These are phyloP conservation scores for Nipponia nippon DNA, from an alignment of 2,113 vertebrate genomes.

Conservation along the genomic window DNA sequence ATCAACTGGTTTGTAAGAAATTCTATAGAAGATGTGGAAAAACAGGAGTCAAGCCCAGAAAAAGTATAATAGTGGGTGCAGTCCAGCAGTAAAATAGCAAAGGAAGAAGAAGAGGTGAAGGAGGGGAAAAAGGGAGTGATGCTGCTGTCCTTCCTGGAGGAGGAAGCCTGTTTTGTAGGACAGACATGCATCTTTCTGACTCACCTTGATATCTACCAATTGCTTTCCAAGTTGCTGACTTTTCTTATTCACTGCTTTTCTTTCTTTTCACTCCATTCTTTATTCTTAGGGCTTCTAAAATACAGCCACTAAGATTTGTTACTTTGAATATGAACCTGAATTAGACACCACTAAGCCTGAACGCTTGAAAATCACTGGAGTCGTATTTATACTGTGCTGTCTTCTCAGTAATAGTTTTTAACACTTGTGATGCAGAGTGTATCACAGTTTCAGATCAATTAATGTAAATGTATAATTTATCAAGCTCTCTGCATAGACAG, in stretches of 20 bases:
- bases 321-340: neutral
- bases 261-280: neutral
- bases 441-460: conserved; percentile 6
- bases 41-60: neutral
- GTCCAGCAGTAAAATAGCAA: neutral
- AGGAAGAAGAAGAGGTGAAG: neutral
- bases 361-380: neutral
- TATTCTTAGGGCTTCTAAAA: neutral
- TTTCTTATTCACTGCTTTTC: neutral
- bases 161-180: neutral
- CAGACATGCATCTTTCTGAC: neutral
- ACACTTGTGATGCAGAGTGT: neutral
- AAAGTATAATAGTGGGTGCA: neutral
- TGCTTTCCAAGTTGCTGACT: neutral
- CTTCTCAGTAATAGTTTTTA: neutral
- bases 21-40: neutral
- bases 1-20: neutral
- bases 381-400: neutral
- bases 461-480: neutral
- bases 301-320: neutral
- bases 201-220: neutral
- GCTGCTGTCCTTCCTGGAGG: neutral
- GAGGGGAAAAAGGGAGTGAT: neutral
- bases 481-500: neutral
- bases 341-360: neutral